These are phyloP conservation scores for Piaya cayana DNA, from an alignment of 2,113 vertebrate species.

Conservation along the genomic window DNA sequence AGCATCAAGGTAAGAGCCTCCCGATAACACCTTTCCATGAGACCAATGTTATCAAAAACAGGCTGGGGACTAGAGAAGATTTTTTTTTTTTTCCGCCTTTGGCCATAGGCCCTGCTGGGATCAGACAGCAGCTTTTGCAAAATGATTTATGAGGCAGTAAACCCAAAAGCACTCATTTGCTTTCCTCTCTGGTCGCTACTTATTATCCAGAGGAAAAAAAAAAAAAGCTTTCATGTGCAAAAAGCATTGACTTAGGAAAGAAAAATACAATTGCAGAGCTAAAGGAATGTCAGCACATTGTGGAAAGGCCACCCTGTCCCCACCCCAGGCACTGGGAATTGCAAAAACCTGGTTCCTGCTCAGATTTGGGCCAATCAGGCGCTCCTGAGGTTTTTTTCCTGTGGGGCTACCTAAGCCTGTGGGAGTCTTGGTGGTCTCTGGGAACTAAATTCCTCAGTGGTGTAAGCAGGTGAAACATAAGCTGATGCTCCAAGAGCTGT, in stretches of 20 bases:
- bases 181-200: constrained; percentile 4
- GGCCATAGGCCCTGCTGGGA: neutral
- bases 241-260: constrained; percentile 34
- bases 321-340: fast-evolving
- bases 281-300: constrained; percentile 7
- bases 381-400: neutral
- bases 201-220: neutral
- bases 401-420: neutral
- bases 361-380: neutral
- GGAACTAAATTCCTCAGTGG: neutral
- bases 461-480: neutral
- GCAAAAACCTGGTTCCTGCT: neutral
- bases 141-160: constrained; percentile 56
- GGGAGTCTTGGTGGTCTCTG: neutral
- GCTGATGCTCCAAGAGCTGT: neutral
- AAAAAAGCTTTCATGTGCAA: constrained; percentile 48
- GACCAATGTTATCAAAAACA: neutral
- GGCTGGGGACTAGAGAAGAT: neutral
- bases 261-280: constrained; percentile 1
- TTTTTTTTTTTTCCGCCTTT: neutral
- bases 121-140: constrained; percentile 39
- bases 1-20: neutral
- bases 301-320: neutral
- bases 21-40: neutral
- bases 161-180: constrained; percentile 25